Conservation (phyloP, 1,140 invertebrate genomes). For the Lethrus apterus region DNA sequence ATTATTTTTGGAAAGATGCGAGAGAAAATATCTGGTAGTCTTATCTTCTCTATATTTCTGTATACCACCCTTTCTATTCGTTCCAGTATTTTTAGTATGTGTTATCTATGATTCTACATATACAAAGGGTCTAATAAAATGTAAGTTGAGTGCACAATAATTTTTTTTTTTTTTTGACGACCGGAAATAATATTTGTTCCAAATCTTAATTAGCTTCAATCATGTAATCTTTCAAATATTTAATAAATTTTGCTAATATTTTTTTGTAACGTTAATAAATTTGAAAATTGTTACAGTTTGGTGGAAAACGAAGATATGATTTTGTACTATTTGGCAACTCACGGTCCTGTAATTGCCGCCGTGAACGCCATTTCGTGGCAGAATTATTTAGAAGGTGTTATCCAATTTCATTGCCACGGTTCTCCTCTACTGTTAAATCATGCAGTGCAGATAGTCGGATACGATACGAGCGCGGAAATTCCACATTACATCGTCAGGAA, state of each 20-base stretch:
- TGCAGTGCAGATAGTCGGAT: conserved; percentile 80
- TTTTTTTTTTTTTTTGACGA: no score
- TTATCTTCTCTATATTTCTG: no score
- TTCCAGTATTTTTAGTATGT: no score
- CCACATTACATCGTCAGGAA: conserved; percentile 82
- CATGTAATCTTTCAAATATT: no score
- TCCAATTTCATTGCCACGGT: conserved; percentile 71
- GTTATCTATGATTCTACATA: no score
- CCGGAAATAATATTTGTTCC: no score
- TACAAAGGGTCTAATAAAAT: no score
- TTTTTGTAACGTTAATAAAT: background rate
- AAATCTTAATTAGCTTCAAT: no score
- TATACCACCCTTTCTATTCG: no score
- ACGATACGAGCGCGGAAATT: conserved; percentile 61
- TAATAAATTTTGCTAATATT: background rate
- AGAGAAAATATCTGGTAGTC: no score
- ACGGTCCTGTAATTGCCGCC: conserved; percentile 70
- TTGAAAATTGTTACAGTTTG: conserved; percentile 45
- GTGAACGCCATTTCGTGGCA: conserved; percentile 84
- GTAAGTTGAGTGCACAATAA: no score
- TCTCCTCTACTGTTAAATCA: conserved; percentile 63
- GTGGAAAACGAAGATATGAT: conserved; percentile 60
- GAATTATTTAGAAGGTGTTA: conserved; percentile 79
- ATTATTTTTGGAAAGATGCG: no score
- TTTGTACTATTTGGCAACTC: conserved; percentile 51